Evolutionary conservation across 2,797 vertebrate species (phyloP), one percentile per base, ranked within the genome.

Genomic region (Toxotes lorentzi): DNA sequence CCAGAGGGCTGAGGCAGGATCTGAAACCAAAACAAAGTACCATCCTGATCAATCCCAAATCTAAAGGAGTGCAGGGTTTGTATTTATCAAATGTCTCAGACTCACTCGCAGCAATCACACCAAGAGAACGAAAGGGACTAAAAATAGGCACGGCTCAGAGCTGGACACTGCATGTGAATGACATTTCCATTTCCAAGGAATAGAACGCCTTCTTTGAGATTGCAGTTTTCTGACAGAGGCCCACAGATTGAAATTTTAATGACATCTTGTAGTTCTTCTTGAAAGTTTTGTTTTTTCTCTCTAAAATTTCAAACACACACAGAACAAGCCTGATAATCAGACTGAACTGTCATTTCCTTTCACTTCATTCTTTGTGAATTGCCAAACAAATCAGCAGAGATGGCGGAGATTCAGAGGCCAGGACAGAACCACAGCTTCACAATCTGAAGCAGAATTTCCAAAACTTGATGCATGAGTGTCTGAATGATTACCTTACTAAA

Each of bases 141-240:
- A 89, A 91, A 89, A 92, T 89, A 91, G 87, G 78, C 62, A 48
- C 41, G 30, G 80, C 91, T 86, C 80, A 84, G 82, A 87, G 86
- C 70, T 13, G 86, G 82, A 91, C 86, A 72, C 32, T 32, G 73
- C 83, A 67, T 79, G 76, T 84, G 87, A 91, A 85, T 88, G 86
- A 86, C 84, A 84, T 90, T 91, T 90, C 88, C 73, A 88, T 91
- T 92, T 89, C 72, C 2, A 34, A 81, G 86, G 76, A 91, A 85
- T 7, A 76, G 71, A 60, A 79, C 48, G 13, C 76, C 72, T 66
- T 79, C 76, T 84, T 53, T 70, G 79, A 88, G 73, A 79, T 38
- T 71, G 65, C 68, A 53, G 40, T 78, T 88, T 84, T 80, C 73
- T 73, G 70, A 81, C 80, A 81, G 71, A 58, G 30, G 23, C 50